These are phyloP conservation scores for Hippocampus abdominalis DNA, from an alignment of 2,113 vertebrate species.

Conservation along the genomic window DNA sequence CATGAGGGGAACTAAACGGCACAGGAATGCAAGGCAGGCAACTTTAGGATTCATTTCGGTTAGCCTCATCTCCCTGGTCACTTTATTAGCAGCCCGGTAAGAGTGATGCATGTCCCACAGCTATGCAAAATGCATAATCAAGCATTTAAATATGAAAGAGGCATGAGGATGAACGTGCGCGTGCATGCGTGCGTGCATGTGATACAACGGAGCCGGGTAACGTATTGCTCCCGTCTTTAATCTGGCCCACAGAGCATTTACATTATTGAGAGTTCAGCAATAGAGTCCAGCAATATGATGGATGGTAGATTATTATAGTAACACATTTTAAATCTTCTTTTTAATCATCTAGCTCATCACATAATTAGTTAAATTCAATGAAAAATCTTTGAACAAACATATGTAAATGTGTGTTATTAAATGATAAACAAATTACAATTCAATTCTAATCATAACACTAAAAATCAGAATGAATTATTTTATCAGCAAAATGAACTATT, in stretches of 20 bases:
- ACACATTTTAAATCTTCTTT: background rate
- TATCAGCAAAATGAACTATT: too few relatives aligned
- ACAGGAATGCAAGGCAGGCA: conserved; percentile 66
- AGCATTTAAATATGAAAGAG: conserved; percentile 66
- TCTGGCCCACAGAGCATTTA: background rate
- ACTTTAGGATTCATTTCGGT: conserved; percentile 71
- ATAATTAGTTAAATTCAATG: background rate
- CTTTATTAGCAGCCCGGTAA: conserved; percentile 74
- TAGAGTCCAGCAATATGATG: background rate
- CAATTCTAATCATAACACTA: too few relatives aligned
- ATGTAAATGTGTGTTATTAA: too few relatives aligned
- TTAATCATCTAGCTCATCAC: background rate
- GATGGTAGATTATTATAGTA: background rate
- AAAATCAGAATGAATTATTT: too few relatives aligned
- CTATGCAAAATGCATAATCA: conserved; percentile 75
- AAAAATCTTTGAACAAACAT: background rate
- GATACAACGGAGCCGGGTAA: background rate
- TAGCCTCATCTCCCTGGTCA: conserved; percentile 68
- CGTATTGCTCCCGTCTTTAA: background rate
- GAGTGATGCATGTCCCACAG: conserved; percentile 72
- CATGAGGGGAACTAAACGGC: conserved; percentile 44
- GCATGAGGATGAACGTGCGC: conserved; percentile 44
- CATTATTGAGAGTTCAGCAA: background rate
- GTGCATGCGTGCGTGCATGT: conserved; percentile 25
- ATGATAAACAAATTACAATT: too few relatives aligned